A percentile compares a stretch with the other conserved stretches of the same genome.
phyloP scores from a whole-genome alignment of 1,140 invertebrate genomes.

The Tetragonula clypearis region DNA sequence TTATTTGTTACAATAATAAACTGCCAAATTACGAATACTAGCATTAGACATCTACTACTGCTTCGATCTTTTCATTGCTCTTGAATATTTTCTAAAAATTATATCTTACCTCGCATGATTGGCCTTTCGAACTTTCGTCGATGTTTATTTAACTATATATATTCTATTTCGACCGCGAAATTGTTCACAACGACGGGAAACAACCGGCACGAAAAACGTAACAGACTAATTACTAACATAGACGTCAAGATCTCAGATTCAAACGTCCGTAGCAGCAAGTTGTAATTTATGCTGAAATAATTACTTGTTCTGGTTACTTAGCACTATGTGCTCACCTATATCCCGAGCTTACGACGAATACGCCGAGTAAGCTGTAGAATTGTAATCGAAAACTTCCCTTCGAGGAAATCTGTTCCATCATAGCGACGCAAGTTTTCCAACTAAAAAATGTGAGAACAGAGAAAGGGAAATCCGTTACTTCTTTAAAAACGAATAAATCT shows the following conservation, averaged over 20 bases:
- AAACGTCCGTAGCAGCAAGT: neutral
- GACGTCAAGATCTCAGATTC: neutral
- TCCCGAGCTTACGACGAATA: neutral
- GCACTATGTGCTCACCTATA: too few species aligned
- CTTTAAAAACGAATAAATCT: neutral
- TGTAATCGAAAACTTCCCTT: neutral
- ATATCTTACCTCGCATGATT: too few species aligned
- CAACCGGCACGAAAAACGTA: neutral
- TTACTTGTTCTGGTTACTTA: constrained; percentile 10
- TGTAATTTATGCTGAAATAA: constrained; percentile 25
- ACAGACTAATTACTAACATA: neutral
- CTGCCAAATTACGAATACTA: too few species aligned
- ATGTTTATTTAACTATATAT: too few species aligned
- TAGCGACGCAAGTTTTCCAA: neutral
- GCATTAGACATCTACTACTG: too few species aligned
- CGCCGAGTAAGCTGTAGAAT: neutral
- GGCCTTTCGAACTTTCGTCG: too few species aligned
- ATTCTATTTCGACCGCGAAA: neutral
- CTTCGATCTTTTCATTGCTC: too few species aligned
- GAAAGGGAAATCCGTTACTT: neutral
- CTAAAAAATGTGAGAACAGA: neutral
- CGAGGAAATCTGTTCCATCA: neutral
- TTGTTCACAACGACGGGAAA: neutral
- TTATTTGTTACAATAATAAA: too few species aligned
- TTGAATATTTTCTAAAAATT: too few species aligned